A percentile compares a stretch with the other conserved stretches of the same genome.
phyloP scores from a whole-genome alignment of 1,140 invertebrate species.

The Zaprionus tsacasi region DNA sequence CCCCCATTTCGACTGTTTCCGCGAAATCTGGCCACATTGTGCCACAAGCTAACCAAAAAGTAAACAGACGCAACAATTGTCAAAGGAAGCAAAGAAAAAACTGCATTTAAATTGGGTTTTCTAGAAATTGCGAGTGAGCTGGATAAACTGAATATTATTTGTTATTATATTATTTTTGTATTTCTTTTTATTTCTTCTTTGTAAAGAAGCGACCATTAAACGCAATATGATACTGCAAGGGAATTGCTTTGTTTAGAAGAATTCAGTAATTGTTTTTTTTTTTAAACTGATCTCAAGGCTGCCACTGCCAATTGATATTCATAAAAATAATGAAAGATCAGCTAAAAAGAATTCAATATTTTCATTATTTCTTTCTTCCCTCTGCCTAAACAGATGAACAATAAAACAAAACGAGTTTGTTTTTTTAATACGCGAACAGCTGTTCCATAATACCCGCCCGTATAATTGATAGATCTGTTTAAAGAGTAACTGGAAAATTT shows the following conservation, averaged over 20 bases:
- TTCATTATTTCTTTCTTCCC: background rate
- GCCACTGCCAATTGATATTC: background rate
- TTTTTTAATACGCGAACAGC: slow-evolving; percentile 6
- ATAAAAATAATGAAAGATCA: background rate
- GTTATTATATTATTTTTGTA: no score
- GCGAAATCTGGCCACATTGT: slow-evolving; percentile 77
- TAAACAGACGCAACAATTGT: slow-evolving; percentile 43
- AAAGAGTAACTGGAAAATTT: background rate
- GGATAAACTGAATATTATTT: background rate
- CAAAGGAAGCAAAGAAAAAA: slow-evolving; percentile 26
- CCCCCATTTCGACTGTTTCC: slow-evolving; percentile 25
- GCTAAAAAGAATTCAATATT: background rate
- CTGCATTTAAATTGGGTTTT: background rate
- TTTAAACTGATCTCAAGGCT: background rate
- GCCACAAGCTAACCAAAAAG: slow-evolving; percentile 55
- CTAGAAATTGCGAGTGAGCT: background rate
- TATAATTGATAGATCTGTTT: background rate
- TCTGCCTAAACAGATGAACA: slow-evolving; percentile 19
- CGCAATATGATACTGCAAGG: background rate
- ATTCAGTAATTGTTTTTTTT: background rate
- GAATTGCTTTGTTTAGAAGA: background rate
- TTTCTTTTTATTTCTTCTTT: background rate
- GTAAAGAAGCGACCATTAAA: background rate
- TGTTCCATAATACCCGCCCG: background rate
- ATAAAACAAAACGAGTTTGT: slow-evolving; percentile 14